These are phyloP conservation scores for Amiota minor DNA, from an alignment of 2,888 invertebrate species.

Conservation along the genomic window DNA sequence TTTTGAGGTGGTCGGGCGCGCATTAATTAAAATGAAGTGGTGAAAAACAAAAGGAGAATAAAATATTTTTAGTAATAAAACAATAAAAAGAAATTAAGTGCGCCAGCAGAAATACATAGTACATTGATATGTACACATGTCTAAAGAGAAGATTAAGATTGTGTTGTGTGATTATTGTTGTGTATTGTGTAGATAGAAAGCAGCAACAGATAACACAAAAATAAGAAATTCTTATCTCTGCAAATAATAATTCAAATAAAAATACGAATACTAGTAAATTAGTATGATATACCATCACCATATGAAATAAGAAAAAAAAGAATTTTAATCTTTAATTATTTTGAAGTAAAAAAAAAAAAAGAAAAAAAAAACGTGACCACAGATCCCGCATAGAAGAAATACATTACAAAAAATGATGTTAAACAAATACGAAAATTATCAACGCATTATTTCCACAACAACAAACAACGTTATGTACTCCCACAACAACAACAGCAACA, in stretches of 20 bases:
- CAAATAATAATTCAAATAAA: neutral
- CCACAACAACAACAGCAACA: constrained; percentile 45
- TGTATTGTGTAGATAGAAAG: constrained; percentile 3
- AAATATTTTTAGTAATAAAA: neutral
- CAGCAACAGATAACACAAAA: neutral
- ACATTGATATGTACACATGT: too few relatives aligned
- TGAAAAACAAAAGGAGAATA: neutral
- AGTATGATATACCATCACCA: too few relatives aligned
- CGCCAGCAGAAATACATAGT: neutral
- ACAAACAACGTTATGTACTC: constrained; percentile 51
- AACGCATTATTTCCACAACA: constrained; percentile 47
- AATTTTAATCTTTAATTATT: too few relatives aligned
- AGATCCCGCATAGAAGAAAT: neutral
- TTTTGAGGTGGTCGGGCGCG: constrained; percentile 18
- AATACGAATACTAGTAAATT: neutral
- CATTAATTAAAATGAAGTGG: constrained; percentile 22
- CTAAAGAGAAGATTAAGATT: too few relatives aligned
- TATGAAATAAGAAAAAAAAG: too few relatives aligned
- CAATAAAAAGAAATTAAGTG: neutral
- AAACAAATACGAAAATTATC: constrained; percentile 65
- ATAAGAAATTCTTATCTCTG: constrained; percentile 1
- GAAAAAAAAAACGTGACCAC: too few relatives aligned
- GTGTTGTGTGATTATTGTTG: neutral
- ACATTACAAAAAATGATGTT: constrained; percentile 59
- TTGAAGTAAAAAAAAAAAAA: too few relatives aligned